Base-by-base conservation (phyloP, 53 echinoderm and acorn worm species). In the Stichopus horrens region DNA sequence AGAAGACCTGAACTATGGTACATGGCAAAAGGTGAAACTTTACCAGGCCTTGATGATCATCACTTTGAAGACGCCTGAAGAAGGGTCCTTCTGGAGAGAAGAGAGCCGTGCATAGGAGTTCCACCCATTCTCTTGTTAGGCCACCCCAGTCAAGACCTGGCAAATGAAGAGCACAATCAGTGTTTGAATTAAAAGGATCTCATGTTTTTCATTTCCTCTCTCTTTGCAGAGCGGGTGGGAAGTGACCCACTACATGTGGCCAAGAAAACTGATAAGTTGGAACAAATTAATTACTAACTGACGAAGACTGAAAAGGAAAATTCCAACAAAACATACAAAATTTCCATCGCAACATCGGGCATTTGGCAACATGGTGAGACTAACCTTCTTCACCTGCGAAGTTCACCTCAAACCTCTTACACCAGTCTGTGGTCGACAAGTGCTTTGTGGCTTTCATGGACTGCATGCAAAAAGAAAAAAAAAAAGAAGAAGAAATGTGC, bases 71-170 rank as follows among this genome's bases (percentile, higher is more conserved):
- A 76, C 97, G 93, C 77, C 79, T 97, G 93, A 97, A 97, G 63
- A 97, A 90, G 77, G 94, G 90, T 75, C 95, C 94, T 88, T 97
- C 97, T 0, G 97, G 94, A 37, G 91, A 76, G 88, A 97, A 97
- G 71, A 97, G 90, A 13, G 92, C 77, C 4, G 90, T 90, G 79
- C 97, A 95, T 53, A 97, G 88, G 1, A 97, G 82, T 74, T 95
- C 94, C 0, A 94, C 88, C 97, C 97, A 97, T 74, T 97, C 97
- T 58, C 97, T 88, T 19, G 88, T 86, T 37, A 97, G 86, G 20
- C 97, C 97, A 58, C 97, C 97, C 97, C 95, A 95, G 65, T 96
- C 95, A 73, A 92, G 92, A 90, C 94, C 96, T 94, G 86, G 5
- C 57, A 74, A 75, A 9, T 37, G 37, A 37, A 67, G n/a, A 67